These are phyloP conservation scores for Cliona cf. orientalis DNA, from an alignment of 37 sponge, comb jelly and placozoan species.

Conservation along the genomic window DNA sequence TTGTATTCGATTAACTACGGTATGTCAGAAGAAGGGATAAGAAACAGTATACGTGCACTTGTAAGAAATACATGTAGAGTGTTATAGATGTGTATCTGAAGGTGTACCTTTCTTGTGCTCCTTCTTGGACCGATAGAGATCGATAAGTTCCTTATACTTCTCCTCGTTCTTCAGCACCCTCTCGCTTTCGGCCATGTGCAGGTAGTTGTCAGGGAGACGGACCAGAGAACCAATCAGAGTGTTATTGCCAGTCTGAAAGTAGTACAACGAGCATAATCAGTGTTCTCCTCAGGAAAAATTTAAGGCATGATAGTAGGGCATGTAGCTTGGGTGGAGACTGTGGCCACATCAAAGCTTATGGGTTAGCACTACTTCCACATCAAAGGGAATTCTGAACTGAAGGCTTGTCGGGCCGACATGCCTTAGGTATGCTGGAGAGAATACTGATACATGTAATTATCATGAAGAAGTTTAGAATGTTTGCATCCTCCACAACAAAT, in stretches of 20 bases:
- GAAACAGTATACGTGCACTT: background rate
- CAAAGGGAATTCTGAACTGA: too few relatives aligned
- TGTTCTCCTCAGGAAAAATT: too few relatives aligned
- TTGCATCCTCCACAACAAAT: background rate
- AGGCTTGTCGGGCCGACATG: too few relatives aligned
- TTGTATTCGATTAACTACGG: background rate
- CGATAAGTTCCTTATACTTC: constrained; percentile 77
- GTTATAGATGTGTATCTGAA: too few relatives aligned
- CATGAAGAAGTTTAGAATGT: background rate
- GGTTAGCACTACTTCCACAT: too few relatives aligned
- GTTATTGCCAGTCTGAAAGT: constrained; percentile 55
- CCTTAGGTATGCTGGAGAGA: too few relatives aligned
- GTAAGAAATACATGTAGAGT: background rate
- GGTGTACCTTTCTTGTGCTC: constrained; percentile 72
- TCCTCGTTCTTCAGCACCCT: constrained; percentile 53
- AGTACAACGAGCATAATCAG: background rate
- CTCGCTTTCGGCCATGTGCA: constrained; percentile 81
- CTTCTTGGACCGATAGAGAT: constrained; percentile 74
- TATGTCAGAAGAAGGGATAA: background rate
- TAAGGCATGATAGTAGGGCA: too few relatives aligned
- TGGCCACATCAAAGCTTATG: too few relatives aligned
- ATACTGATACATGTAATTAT: too few relatives aligned
- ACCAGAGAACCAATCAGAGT: constrained; percentile 84
- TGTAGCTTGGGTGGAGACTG: too few relatives aligned
- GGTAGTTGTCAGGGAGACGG: constrained; percentile 74